Evolutionary conservation across 2,797 vertebrate species (phyloP), one percentile per base, ranked within the genome.

Genomic region (Lacerta viridis): DNA sequence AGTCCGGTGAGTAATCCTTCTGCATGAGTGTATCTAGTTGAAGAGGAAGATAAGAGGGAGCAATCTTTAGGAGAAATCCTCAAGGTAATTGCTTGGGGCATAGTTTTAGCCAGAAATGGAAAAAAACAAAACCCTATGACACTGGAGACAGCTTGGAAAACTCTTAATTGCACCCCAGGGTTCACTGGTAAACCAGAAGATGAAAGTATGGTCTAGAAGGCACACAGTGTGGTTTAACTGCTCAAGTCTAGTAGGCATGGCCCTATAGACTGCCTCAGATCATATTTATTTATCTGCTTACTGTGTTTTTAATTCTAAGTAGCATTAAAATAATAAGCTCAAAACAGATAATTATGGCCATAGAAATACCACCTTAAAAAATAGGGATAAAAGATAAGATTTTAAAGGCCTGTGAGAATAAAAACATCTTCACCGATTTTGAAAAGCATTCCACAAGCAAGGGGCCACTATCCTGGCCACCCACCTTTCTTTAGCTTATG

Each of bases 1-100:
- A 91, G 99, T 99, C 90, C 97, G 99, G 99, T 99, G 92, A 96
- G 97, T 93, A 87, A 36, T 64, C 46, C 13, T 71, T 83, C 18
- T 68, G 41, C 7, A 17, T 55, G 4, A 7, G 4, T 59, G 23
- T 39, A 81, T 81, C 69, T 59, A 39, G 1, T 46, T 66, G 1
- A 87, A 80, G 66, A 25, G 17, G 76, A 17, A 76, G 7, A 1
- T 25, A 82, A 25, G 33, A 71, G 13, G 75, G 50, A 72, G 9
- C 66, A 8, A 11, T 77, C 20, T 77, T 61, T 43, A 41, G 74
- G 59, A 55, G 36, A 80, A 61, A 36, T 46, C 36, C 50, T 64
- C 15, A 50, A 9, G 64, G 7, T 61, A 59, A 78, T 29, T 33
- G 36, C 36, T 87, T 74, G 15, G 55, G 18, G n/a, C 46, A 72